These are phyloP conservation scores for Danionella cerebrum DNA, from an alignment of 2,113 vertebrate genomes.

Conservation along the genomic window DNA sequence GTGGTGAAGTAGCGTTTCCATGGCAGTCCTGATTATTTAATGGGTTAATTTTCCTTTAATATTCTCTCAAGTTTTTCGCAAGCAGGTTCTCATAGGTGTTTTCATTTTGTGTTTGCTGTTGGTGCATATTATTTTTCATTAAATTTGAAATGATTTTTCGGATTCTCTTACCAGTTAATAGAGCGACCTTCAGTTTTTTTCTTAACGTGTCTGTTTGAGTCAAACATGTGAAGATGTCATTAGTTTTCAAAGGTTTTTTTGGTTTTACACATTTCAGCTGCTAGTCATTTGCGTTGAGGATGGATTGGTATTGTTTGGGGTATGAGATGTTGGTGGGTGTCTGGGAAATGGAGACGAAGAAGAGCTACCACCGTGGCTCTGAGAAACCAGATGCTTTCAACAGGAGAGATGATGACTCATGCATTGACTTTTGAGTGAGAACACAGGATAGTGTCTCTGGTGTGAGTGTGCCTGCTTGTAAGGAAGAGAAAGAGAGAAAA, in stretches of 20 bases:
- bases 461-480: constrained; percentile 23
- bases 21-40: no score
- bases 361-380: constrained; percentile 27
- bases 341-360: constrained; percentile 27
- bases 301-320: constrained; percentile 27
- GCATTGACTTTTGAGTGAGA: constrained; percentile 44
- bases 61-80: no score
- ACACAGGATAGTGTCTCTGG: constrained; percentile 34
- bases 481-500: constrained; percentile 22
- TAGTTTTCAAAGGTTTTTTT: background rate
- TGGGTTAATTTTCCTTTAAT: no score
- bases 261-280: background rate
- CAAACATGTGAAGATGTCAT: background rate
- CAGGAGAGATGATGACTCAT: constrained; percentile 44
- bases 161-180: no score
- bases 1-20: no score
- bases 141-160: constrained; percentile 7
- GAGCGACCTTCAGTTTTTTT: background rate
- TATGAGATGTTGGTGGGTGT: constrained; percentile 15
- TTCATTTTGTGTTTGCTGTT: no score
- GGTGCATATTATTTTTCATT: no score
- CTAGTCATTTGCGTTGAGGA: constrained; percentile 29
- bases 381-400: constrained; percentile 35
- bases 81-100: no score
- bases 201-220: background rate